These are phyloP conservation scores for Phrynosoma blainvillii DNA, from an alignment of 2,113 vertebrate species.

Conservation along the genomic window DNA sequence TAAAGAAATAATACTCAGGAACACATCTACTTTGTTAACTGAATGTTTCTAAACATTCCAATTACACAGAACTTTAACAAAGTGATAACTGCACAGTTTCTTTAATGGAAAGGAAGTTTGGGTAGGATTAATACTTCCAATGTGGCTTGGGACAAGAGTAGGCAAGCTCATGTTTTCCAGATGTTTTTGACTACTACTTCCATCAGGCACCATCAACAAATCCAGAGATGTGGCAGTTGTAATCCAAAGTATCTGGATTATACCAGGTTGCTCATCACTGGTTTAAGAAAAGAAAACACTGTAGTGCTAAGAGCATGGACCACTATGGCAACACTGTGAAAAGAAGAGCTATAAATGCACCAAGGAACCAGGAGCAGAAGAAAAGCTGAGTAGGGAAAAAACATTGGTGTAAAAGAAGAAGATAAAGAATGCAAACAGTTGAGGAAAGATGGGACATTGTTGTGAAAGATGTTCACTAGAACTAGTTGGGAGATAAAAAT, in stretches of 20 bases:
- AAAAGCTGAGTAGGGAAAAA: background rate
- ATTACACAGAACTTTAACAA: background rate
- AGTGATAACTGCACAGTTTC: background rate
- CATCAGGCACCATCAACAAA: background rate
- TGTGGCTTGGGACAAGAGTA: background rate
- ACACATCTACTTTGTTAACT: background rate
- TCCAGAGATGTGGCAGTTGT: background rate
- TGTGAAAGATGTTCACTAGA: background rate
- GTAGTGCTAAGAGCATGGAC: background rate
- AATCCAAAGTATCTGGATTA: background rate
- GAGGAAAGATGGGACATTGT: background rate
- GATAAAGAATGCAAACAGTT: too few relatives aligned
- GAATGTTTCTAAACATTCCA: conserved; percentile 2
- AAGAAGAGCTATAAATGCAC: background rate
- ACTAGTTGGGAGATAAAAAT: conserved; percentile 40
- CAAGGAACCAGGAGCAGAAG: background rate
- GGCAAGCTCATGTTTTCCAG: background rate
- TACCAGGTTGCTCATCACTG: background rate
- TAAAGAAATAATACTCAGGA: too few relatives aligned
- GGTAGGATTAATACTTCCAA: background rate
- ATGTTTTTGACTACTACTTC: background rate
- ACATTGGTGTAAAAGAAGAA: background rate
- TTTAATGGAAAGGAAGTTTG: background rate
- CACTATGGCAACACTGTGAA: background rate
- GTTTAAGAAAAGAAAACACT: background rate